Evolutionary conservation across 2,113 vertebrate genomes (phyloP).

Genomic region (Oenanthe melanoleuca): DNA sequence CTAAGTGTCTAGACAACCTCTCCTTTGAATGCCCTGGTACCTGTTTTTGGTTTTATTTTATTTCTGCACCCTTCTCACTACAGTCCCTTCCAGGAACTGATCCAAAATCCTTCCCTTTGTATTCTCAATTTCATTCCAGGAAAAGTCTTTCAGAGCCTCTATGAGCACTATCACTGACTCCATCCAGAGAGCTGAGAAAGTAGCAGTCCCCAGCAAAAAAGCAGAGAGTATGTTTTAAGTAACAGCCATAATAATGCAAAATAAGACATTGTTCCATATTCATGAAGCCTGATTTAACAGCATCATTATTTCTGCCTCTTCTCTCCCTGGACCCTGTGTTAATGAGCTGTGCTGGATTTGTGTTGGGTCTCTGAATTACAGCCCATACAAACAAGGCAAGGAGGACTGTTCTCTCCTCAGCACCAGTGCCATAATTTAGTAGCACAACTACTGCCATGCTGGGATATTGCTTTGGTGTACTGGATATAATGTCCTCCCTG

Average conservation of each 20-base stretch:
- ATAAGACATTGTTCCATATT: conserved; percentile 73
- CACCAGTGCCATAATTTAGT: background rate
- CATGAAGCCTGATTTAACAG: conserved; percentile 73
- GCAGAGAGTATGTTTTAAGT: conserved; percentile 55
- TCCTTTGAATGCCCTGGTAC: background rate
- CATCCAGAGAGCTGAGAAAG: conserved; percentile 21
- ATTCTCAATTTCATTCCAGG: background rate
- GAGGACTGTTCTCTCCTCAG: background rate
- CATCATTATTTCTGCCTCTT: conserved; percentile 70
- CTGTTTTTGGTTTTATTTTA: background rate
- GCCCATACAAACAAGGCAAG: conserved; percentile 20
- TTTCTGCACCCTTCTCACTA: background rate
- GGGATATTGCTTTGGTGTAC: background rate
- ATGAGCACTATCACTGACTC: background rate
- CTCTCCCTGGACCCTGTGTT: conserved; percentile 59
- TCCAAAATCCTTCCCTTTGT: background rate
- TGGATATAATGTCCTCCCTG: background rate
- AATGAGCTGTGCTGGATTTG: conserved; percentile 69
- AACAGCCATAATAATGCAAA: conserved; percentile 70
- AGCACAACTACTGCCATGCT: background rate
- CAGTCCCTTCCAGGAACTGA: background rate
- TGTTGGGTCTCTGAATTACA: conserved; percentile 64
- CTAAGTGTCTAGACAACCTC: background rate
- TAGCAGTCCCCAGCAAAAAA: conserved; percentile 30
- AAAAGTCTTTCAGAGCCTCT: conserved; percentile 29